Evolutionary conservation across 1,140 invertebrate genomes (phyloP).

Genomic region (Aphis craccivora): DNA sequence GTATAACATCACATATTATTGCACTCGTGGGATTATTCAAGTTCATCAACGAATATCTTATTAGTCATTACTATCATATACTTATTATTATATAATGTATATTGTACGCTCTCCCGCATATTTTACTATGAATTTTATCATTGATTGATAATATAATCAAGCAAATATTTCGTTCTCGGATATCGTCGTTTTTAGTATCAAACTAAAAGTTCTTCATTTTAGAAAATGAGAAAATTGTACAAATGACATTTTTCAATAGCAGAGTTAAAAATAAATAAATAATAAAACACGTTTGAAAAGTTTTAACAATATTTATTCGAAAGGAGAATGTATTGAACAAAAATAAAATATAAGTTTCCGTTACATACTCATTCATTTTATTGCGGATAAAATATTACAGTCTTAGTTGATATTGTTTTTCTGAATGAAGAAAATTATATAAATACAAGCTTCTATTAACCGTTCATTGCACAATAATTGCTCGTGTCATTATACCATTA

Average conservation of each 20-base stretch:
- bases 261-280: background rate
- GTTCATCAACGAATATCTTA: background rate
- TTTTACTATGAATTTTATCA: background rate
- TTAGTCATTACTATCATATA: background rate
- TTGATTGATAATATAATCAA: background rate
- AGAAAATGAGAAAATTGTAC: background rate
- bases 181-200: background rate
- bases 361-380: background rate
- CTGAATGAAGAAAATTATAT: background rate
- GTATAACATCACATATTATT: background rate
- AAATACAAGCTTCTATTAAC: background rate
- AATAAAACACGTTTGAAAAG: background rate
- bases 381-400: background rate
- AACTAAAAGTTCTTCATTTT: background rate
- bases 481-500: too few species aligned
- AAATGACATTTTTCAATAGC: background rate
- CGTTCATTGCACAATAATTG: background rate
- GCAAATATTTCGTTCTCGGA: background rate
- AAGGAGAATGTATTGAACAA: background rate
- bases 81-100: background rate
- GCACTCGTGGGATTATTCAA: background rate
- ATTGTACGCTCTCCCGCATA: background rate
- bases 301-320: background rate
- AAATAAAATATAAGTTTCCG: background rate
- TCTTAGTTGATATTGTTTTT: background rate